A percentile compares a stretch with the other conserved stretches of the same genome.
Evolutionary conservation across 1,140 invertebrate genomes (phyloP).

Genomic region (Drosophila punjabiensis): DNA sequence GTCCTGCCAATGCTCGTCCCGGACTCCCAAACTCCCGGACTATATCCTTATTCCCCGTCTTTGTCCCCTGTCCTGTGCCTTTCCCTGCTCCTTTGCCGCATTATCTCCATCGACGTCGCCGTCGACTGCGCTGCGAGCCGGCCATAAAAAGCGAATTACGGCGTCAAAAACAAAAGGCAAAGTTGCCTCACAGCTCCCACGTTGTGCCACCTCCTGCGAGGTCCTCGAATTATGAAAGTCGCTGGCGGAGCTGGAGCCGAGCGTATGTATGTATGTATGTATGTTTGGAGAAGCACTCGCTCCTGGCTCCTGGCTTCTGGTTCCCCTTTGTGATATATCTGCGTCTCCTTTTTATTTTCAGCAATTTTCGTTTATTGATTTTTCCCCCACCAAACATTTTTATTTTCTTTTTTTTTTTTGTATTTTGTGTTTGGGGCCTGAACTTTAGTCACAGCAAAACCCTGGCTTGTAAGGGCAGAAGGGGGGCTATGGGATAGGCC

Average conservation of each 20-base stretch:
- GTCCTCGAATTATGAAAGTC: slow-evolving; percentile 51
- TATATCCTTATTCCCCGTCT: slow-evolving; percentile 5
- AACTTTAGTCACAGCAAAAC: slow-evolving; percentile 33
- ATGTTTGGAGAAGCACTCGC: slow-evolving; percentile 1
- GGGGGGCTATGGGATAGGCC: slow-evolving; percentile 8
- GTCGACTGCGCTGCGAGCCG: slow-evolving; percentile 39
- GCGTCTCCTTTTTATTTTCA: slow-evolving; percentile 60
- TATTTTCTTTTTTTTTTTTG: too few species aligned
- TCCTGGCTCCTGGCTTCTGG: neutral
- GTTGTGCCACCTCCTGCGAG: neutral
- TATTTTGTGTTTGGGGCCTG: neutral
- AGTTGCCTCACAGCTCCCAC: slow-evolving; percentile 24
- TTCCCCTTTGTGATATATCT: slow-evolving; percentile 46
- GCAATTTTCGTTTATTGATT: slow-evolving; percentile 71
- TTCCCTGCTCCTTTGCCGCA: slow-evolving; percentile 3
- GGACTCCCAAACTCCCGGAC: slow-evolving; percentile 8
- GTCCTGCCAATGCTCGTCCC: slow-evolving; percentile 47
- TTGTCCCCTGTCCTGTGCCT: neutral
- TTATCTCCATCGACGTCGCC: slow-evolving; percentile 64
- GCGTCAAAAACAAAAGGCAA: slow-evolving; percentile 65
- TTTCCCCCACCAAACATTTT: slow-evolving; percentile 27
- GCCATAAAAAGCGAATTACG: slow-evolving; percentile 70
- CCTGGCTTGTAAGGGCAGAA: too few species aligned
- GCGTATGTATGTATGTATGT: neutral
- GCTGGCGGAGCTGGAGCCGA: neutral